Evolutionary conservation across 2,888 invertebrate species (phyloP).

Genomic region (Magallana nippona): DNA sequence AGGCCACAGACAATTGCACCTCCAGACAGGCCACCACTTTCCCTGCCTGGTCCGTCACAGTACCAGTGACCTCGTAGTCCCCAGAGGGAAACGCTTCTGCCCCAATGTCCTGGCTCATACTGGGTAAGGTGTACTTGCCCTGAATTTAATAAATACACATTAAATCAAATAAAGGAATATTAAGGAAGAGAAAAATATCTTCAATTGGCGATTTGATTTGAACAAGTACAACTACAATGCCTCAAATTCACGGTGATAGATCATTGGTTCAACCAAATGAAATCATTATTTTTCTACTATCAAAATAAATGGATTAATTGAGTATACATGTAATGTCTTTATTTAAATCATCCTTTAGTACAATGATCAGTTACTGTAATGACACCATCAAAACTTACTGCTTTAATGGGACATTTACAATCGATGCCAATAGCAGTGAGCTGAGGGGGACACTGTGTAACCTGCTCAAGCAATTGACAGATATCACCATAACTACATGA

Average conservation of each 20-base stretch:
- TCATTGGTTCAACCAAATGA: too few species aligned
- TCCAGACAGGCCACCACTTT: conserved; percentile 54
- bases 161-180: too few species aligned
- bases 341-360: too few species aligned
- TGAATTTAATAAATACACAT: conserved; percentile 24
- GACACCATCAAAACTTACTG: conserved; percentile 38
- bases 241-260: too few species aligned
- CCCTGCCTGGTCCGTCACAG: conserved; percentile 41
- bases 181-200: too few species aligned
- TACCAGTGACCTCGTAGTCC: conserved; percentile 52
- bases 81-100: conserved; percentile 52
- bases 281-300: too few species aligned
- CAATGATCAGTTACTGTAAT: too few species aligned
- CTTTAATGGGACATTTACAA: conserved; percentile 50
- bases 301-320: too few species aligned
- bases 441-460: conserved; percentile 47
- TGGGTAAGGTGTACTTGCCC: conserved; percentile 52
- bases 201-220: too few species aligned
- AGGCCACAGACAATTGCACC: conserved; percentile 47
- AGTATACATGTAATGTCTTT: too few species aligned
- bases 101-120: conserved; percentile 52
- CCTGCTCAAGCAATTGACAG: conserved; percentile 56
- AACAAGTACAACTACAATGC: too few species aligned
- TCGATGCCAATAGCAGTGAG: conserved; percentile 46
- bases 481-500: conserved; percentile 67